Percentiles rank a stretch among this genome's conserved stretches.
Evolutionary conservation across 2,113 vertebrate species (phyloP).

Genomic region (Oreochromis tanganicae): DNA sequence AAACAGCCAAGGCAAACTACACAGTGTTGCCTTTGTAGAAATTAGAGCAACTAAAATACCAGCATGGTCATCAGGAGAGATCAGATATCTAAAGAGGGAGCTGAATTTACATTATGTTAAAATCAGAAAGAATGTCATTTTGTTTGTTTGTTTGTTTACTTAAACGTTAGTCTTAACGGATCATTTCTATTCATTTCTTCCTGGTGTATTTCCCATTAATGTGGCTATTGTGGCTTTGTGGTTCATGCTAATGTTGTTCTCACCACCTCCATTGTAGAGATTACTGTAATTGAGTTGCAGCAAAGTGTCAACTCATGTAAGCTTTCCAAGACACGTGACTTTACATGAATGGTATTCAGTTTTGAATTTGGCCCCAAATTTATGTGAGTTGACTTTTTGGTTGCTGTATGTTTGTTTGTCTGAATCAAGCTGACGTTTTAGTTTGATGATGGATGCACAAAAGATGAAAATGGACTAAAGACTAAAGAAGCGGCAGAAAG

Average conservation of each 20-base stretch:
- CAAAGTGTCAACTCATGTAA: not conserved
- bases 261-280: not conserved
- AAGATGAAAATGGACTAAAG: not conserved
- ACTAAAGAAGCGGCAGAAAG: not conserved
- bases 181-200: not conserved
- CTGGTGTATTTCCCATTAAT: not conserved
- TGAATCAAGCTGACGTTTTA: not conserved
- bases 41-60: not conserved
- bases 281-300: not conserved
- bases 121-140: not conserved
- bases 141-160: not conserved
- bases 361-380: accelerated
- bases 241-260: not conserved
- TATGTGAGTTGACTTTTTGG: not conserved
- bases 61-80: not conserved
- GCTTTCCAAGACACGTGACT: not conserved
- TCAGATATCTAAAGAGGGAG: not conserved
- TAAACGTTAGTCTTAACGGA: not conserved
- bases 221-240: not conserved
- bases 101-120: not conserved
- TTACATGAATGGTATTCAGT: not conserved
- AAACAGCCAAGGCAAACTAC: not conserved
- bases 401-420: not conserved
- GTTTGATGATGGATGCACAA: not conserved
- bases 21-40: not conserved